Evolutionary conservation across 2,113 vertebrate genomes (phyloP).

Genomic region (Galemys pyrenaicus): DNA sequence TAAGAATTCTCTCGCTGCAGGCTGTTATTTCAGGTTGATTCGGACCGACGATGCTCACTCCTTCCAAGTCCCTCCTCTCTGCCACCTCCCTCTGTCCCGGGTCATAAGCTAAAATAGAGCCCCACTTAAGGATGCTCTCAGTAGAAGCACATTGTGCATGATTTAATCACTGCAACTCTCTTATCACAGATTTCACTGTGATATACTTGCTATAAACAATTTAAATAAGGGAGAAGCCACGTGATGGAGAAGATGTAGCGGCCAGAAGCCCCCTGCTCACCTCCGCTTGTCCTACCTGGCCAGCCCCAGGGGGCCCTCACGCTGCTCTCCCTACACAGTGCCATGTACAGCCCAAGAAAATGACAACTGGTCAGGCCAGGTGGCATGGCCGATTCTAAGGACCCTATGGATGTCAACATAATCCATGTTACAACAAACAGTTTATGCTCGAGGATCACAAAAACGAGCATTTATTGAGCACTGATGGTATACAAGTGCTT

Average conservation of each 20-base stretch:
- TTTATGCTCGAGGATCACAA: neutral
- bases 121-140: neutral
- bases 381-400: accelerated
- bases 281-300: accelerated
- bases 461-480: neutral
- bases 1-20: neutral
- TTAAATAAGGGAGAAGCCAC: neutral
- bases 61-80: neutral
- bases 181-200: too few relatives aligned
- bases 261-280: neutral
- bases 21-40: neutral
- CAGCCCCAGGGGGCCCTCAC: neutral
- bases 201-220: neutral
- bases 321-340: neutral
- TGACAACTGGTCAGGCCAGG: neutral
- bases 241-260: neutral
- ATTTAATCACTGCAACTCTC: neutral
- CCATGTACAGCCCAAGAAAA: too few relatives aligned
- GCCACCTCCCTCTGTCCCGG: neutral
- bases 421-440: too few relatives aligned
- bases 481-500: neutral
- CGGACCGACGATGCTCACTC: neutral
- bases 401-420: too few relatives aligned
- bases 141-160: neutral
- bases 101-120: neutral